A percentile compares a stretch with the other conserved stretches of the same genome.
Conservation (phyloP, 37 sponge, comb jelly and placozoan genomes). For the Haliclona indistincta region DNA sequence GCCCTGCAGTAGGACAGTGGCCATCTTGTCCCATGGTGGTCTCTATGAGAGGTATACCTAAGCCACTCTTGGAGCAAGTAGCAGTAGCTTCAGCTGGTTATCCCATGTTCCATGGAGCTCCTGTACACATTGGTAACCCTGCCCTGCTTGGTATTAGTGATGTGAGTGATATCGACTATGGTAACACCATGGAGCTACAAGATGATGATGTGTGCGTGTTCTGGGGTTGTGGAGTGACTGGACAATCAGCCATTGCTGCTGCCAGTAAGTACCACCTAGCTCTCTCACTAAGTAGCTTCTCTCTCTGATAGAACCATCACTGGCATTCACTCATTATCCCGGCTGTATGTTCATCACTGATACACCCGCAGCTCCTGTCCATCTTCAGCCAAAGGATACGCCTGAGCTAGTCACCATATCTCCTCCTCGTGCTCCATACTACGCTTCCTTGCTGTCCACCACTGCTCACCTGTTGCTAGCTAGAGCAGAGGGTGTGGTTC, state of each 20-base stretch:
- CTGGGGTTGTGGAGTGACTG: conserved; percentile 96
- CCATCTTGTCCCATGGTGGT: conserved; percentile 47
- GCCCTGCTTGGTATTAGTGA: conserved; percentile 71
- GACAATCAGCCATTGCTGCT: conserved; percentile 28
- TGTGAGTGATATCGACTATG: conserved; percentile 27
- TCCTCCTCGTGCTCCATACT: conserved; percentile 30
- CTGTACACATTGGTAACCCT: conserved; percentile 91
- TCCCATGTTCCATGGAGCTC: conserved; percentile 79
- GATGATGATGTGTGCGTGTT: conserved; percentile 85
- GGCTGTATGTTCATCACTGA: conserved; percentile 92
- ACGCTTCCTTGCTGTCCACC: conserved; percentile 31
- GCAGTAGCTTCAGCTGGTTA: conserved; percentile 10
- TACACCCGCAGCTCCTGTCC: background rate
- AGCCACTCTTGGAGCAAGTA: conserved; percentile 44
- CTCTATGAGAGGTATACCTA: conserved; percentile 68
- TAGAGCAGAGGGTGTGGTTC: conserved; percentile 48
- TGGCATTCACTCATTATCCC: conserved; percentile 80
- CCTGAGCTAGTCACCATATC: conserved; percentile 32
- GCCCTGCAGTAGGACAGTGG: conserved; percentile 32
- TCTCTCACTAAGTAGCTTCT: background rate
- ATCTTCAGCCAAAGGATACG: background rate
- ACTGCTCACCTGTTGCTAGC: background rate
- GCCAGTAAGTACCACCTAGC: conserved; percentile 36
- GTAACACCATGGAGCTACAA: conserved; percentile 25
- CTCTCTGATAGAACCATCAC: conserved; percentile 39